Conservation (phyloP, 2,113 vertebrate genomes). For the Salminus brasiliensis region DNA sequence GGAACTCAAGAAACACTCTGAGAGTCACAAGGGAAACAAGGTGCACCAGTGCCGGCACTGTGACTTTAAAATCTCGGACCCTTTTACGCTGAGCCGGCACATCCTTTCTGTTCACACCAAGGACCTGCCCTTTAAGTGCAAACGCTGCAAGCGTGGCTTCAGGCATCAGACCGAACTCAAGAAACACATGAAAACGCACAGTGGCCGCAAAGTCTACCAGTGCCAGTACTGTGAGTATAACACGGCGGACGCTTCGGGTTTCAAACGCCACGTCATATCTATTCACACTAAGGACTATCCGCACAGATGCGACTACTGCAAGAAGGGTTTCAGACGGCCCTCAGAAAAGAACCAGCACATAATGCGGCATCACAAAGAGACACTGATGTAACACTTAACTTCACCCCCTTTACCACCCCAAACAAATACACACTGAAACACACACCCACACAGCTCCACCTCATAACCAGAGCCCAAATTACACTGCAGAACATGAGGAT, state of each 20-base stretch:
- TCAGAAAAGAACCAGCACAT: constrained; percentile 99
- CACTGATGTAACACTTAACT: constrained; percentile 77
- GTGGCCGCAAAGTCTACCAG: constrained; percentile 96
- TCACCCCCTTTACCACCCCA: not conserved
- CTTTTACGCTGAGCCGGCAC: constrained; percentile 95
- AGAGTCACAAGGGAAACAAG: constrained; percentile 96
- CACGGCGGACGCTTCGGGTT: constrained; percentile 98
- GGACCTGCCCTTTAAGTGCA: constrained; percentile 98
- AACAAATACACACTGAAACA: no score
- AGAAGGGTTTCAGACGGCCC: constrained; percentile 96
- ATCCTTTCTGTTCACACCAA: constrained; percentile 98
- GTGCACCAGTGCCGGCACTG: constrained; percentile 98
- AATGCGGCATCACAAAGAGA: constrained; percentile 98
- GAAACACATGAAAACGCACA: constrained; percentile 99
- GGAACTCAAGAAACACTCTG: constrained; percentile 96
- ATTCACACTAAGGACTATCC: constrained; percentile 99
- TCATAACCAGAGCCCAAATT: constrained; percentile 9
- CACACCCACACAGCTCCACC: no score
- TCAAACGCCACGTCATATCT: constrained; percentile 98
- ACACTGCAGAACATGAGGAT: constrained; percentile 43
- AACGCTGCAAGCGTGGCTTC: constrained; percentile 95
- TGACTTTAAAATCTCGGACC: constrained; percentile 97
- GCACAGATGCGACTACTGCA: constrained; percentile 97
- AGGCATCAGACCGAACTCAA: constrained; percentile 94
- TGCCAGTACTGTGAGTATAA: constrained; percentile 99